Conservation (phyloP, 1,140 invertebrate species). For the Hypsibius dujardini region DNA sequence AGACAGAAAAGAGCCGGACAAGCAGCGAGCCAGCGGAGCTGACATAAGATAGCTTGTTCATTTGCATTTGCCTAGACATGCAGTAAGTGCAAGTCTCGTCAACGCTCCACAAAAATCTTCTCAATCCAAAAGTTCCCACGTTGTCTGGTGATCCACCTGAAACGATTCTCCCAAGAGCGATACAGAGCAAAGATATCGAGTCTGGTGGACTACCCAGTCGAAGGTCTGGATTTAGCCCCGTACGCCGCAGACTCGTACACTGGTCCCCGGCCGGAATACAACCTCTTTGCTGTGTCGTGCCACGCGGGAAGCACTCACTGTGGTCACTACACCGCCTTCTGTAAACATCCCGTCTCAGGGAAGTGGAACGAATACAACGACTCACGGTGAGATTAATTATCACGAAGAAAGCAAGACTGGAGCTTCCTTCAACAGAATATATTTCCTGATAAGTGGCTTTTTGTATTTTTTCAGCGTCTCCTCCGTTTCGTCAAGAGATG, state of each 20-base stretch:
- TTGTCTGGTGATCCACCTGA: constrained; percentile 66
- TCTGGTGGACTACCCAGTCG: constrained; percentile 63
- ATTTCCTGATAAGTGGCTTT: background rate
- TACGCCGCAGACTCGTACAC: constrained; percentile 42
- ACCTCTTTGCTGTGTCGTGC: constrained; percentile 74
- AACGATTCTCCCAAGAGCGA: constrained; percentile 71
- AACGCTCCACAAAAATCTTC: constrained; percentile 79
- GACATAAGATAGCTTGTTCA: no score
- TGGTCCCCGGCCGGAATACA: constrained; percentile 39
- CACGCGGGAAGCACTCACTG: constrained; percentile 78
- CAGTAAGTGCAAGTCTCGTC: constrained; percentile 67
- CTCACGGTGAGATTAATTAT: constrained; percentile 44
- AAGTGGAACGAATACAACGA: constrained; percentile 89
- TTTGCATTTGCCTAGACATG: constrained; percentile 46
- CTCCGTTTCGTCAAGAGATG: constrained; percentile 37
- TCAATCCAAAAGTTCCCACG: constrained; percentile 80
- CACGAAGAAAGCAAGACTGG: background rate
- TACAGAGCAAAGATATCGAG: constrained; percentile 66
- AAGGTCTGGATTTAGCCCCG: constrained; percentile 58
- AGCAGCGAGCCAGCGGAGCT: background rate
- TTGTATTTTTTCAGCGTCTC: constrained; percentile 39
- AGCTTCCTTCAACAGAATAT: background rate
- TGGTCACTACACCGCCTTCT: constrained; percentile 83
- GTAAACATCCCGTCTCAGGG: constrained; percentile 63
- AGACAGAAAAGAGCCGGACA: no score